Percentiles rank a stretch among this genome's conserved stretches.
Conservation (phyloP, 23 tunicate species). For the Ciona savignyi region DNA sequence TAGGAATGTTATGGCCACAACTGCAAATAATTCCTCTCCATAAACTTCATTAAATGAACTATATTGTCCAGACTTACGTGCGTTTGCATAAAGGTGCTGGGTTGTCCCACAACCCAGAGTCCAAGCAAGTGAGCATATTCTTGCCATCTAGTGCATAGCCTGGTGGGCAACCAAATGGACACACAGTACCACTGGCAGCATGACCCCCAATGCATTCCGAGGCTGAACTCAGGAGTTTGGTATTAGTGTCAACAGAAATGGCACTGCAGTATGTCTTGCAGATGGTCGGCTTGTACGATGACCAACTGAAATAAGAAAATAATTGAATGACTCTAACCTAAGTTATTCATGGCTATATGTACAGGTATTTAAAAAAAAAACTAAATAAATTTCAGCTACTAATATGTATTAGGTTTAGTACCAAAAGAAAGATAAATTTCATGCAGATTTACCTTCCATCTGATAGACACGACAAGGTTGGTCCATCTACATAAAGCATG, state of each 20-base stretch:
- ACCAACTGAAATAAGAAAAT: no score
- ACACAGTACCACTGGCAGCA: constrained; percentile 2
- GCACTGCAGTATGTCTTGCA: background rate
- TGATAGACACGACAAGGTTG: background rate
- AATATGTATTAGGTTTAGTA: no score
- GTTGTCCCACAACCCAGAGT: constrained; percentile 8
- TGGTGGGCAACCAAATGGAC: constrained; percentile 16
- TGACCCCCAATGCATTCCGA: background rate
- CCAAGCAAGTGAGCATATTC: constrained; percentile 17
- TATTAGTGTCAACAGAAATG: background rate
- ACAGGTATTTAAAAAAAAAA: no score
- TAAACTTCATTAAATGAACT: no score
- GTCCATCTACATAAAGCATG: background rate
- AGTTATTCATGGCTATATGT: no score
- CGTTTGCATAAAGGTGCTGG: background rate
- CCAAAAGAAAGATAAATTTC: no score
- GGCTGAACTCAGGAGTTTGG: background rate
- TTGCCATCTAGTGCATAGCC: constrained; percentile 24
- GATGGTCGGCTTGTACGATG: background rate
- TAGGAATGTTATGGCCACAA: no score
- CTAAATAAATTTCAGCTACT: no score
- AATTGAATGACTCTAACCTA: no score
- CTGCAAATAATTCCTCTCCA: no score
- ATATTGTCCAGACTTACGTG: no score
- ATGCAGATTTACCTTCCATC: background rate